Base-by-base conservation (phyloP, 2,797 vertebrate species). In the Epinephelus awoara region DNA sequence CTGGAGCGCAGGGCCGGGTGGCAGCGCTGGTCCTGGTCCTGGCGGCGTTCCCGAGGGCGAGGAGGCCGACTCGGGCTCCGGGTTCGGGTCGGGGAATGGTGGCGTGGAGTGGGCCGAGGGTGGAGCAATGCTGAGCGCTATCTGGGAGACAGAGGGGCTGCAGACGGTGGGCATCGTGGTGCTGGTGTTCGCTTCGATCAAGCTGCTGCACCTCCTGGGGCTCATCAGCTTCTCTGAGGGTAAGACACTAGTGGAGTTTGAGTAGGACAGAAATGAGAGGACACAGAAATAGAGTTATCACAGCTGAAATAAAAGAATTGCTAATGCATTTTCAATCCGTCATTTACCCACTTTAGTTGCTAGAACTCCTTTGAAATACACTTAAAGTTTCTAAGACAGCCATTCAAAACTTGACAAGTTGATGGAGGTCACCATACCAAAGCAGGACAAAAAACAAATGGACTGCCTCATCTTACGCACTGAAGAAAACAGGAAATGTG, bases 161-260 rank as follows among this genome's bases (percentile, higher is more conserved):
- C 98, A 99, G 91, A 99, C 98, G 65, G 97, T 99, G 95, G 98
- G 98, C 85, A 99, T 99, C 85, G 98, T 99, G 93, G 95, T 99
- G 96, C 96, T 99, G 88, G 97, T 99, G 92, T 98, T 97, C 78
- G 98, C 98, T 4, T 98, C 98, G 23, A 96, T 99, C 92, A 99
- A 99, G 94, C 97, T 99, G 91, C 97, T 99, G 84, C 98, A 99
- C 95, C 93, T 99, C 87, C 96, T 99, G 91, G 98, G 98, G 91
- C 96, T 99, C 93, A 99, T 99, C 96, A 98, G 96, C 96, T 99
- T 99, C 96, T 97, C 98, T 4, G 97, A 99, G 97, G 98, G 98
- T 99, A 99, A 99, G 97, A 63, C 21, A 23, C 21, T 2, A 55
- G 59, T 1, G 2, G 34, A 64, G 52, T 56, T 5, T 1, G 40